Evolutionary conservation across 2,888 invertebrate species (phyloP).

Genomic region (Harpagoxenus sublaevis): DNA sequence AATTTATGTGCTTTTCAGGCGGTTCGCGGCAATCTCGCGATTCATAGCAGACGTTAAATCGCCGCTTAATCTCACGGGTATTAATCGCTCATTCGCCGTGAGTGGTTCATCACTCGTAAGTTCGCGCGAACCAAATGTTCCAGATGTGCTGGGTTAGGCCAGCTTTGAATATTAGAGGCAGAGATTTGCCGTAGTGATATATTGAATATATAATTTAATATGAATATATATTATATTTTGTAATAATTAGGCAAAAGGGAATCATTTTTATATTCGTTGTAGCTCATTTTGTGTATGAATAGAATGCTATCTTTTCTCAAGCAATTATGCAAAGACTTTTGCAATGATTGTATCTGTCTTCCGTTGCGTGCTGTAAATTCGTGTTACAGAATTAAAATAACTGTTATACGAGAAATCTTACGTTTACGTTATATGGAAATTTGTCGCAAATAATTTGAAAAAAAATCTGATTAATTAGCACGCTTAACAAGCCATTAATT

Average conservation of each 20-base stretch:
- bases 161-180: constrained; percentile 20
- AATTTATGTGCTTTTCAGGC: constrained; percentile 60
- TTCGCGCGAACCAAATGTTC: constrained; percentile 13
- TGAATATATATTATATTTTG: background rate
- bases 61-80: constrained; percentile 42
- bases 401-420: background rate
- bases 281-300: background rate
- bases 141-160: background rate
- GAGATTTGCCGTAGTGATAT: background rate
- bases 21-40: constrained; percentile 47
- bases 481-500: constrained; percentile 2
- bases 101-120: constrained; percentile 23
- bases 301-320: background rate
- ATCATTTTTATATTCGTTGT: background rate
- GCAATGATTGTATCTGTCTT: background rate
- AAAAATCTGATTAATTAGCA: constrained; percentile 15
- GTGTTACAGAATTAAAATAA: background rate
- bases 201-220: background rate
- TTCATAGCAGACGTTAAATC: constrained; percentile 51
- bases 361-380: background rate
- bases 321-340: background rate
- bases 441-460: background rate
- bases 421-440: background rate
- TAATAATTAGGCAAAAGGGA: background rate
- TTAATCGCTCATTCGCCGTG: constrained; percentile 45